A percentile compares a stretch with the other conserved stretches of the same genome.
Conservation (phyloP, 1,140 invertebrate species). For the Zaprionus davidi region DNA sequence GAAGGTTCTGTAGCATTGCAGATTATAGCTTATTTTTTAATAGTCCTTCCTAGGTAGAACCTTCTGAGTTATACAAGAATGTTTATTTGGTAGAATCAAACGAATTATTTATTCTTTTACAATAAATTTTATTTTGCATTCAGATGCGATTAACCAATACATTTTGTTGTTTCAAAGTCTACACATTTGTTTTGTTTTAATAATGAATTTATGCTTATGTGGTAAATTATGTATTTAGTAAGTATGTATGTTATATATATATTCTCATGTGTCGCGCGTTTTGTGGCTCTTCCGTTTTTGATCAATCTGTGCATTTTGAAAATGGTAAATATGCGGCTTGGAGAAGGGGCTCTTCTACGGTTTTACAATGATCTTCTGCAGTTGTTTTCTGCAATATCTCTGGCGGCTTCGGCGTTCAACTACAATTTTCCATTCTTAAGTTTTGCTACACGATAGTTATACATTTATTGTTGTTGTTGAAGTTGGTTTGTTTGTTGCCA, state of each 20-base stretch:
- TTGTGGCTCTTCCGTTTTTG: constrained; percentile 50
- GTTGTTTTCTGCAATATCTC: constrained; percentile 7
- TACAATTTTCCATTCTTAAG: constrained; percentile 81
- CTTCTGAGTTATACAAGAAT: too few species aligned
- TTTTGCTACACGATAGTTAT: constrained; percentile 74
- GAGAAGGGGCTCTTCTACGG: neutral
- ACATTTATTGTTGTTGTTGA: constrained; percentile 30
- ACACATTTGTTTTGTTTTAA: constrained; percentile 59
- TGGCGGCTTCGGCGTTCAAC: constrained; percentile 28
- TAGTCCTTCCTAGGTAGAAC: too few species aligned
- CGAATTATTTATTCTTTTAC: constrained; percentile 40
- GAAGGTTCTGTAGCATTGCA: too few species aligned
- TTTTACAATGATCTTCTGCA: constrained; percentile 10
- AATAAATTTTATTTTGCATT: constrained; percentile 79
- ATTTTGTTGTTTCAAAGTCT: constrained; percentile 69
- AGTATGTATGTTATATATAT: constrained; percentile 63
- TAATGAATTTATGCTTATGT: constrained; percentile 73
- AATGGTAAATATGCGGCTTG: constrained; percentile 40
- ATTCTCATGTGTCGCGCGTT: constrained; percentile 62
- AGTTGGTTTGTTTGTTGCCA: constrained; percentile 53
- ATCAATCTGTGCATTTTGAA: constrained; percentile 45
- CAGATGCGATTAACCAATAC: constrained; percentile 71
- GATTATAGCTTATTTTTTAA: too few species aligned
- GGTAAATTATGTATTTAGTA: constrained; percentile 72
- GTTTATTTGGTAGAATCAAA: neutral